Evolutionary conservation across 2,888 invertebrate species (phyloP), one percentile per base, ranked within the genome.

Genomic region (Galeruca laticollis): DNA sequence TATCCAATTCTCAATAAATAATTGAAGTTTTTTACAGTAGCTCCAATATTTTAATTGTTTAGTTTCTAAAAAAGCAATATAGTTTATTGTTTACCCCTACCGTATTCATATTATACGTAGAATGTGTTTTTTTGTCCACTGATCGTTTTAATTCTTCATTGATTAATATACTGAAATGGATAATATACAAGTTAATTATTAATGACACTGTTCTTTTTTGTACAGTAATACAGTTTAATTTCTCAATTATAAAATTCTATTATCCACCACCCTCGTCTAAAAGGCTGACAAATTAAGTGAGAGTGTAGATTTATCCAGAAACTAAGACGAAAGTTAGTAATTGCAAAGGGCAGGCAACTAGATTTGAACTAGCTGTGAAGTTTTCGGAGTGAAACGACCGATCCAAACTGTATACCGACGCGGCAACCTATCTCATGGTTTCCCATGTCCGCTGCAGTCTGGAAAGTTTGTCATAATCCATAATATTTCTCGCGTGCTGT

Each of bases 381-480:
- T 62, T 62, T 62, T 18, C 51, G 35, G 51, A 51, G 51, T 35
- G 51, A 62, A 52, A 52, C 51, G 51, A 51, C 51, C 33, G 31
- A 62, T 62, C 37, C 52, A 18, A 51, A n/a, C 62, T 51, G 13
- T 62, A 37, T 31, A 54, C 54, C 54, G 54, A 54, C 54, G 20
- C 51, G 52, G 51, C 49, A 51, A n/a, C 61, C 61, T 68, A 62
- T 68, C 65, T 40, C 60, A 26, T 26, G 68, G 64, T 73, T 73
- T 70, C 63, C 71, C 66, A 61, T 72, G 68, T 68, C 72, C 61
- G 35, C 9, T 73, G 63, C 75, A 63, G 77, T 75, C 73, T 76
- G 74, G 73, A 74, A 76, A 77, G 72, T 77, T 77, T 72, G 43
- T 15, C 57, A 60, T 73, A 73, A 73, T 70, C 73, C 70, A 61